Evolutionary conservation across 2,113 vertebrate genomes (phyloP).

Genomic region (Eonycteris spelaea): DNA sequence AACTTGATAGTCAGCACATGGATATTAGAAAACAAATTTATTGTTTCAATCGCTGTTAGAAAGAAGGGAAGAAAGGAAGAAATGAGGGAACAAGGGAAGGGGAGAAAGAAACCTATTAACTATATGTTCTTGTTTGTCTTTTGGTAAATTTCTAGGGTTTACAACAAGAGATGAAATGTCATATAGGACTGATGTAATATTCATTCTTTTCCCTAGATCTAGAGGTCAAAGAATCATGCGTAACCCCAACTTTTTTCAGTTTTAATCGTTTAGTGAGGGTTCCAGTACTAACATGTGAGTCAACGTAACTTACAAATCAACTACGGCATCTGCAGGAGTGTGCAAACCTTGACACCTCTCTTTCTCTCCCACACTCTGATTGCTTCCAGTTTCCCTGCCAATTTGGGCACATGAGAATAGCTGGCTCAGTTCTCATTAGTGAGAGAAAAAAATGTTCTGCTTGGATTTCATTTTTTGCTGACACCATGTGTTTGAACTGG

Average conservation of each 20-base stretch:
- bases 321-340: not conserved
- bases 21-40: not conserved
- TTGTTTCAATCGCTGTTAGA: not conserved
- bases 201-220: not conserved
- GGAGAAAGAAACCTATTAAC: not conserved
- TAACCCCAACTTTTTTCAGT: not conserved
- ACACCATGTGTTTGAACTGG: not conserved
- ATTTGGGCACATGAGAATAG: not conserved
- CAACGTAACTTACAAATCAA: not conserved
- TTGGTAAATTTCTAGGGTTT: conserved; percentile 26
- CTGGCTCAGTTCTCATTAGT: conserved; percentile 19
- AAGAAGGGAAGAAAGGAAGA: not conserved
- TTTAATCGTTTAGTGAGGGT: not conserved
- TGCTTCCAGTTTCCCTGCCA: not conserved
- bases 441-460: not conserved
- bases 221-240: not conserved
- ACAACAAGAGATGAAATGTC: not conserved
- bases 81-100: not conserved
- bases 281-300: not conserved
- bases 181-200: not conserved
- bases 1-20: not conserved
- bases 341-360: not conserved
- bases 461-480: conserved; percentile 17
- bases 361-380: not conserved
- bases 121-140: not conserved